phyloP scores from a whole-genome alignment of 1,140 invertebrate genomes.

The Aleiodes sp. region DNA sequence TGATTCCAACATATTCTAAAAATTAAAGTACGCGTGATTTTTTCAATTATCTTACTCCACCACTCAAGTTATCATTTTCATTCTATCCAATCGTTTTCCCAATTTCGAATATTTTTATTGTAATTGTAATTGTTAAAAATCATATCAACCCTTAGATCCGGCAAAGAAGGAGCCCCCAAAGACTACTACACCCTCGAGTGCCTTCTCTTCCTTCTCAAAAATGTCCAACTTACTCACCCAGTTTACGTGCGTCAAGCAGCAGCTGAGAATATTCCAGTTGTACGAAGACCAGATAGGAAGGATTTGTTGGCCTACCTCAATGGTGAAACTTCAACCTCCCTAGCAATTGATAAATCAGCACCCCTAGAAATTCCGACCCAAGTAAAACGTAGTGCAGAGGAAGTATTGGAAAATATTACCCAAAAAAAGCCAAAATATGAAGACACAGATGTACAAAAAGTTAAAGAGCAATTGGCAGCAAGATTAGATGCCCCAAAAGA shows the following conservation, averaged over 20 bases:
- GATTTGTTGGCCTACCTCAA: slow-evolving; percentile 95
- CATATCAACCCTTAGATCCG: slow-evolving; percentile 74
- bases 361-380: slow-evolving; percentile 95
- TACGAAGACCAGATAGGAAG: slow-evolving; percentile 91
- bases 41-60: too few relatives aligned
- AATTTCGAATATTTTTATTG: slow-evolving; percentile 47
- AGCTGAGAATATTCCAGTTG: slow-evolving; percentile 91
- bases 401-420: slow-evolving; percentile 73
- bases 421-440: slow-evolving; percentile 94
- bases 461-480: slow-evolving; percentile 92
- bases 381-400: slow-evolving; percentile 85
- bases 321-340: slow-evolving; percentile 91
- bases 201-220: slow-evolving; percentile 93
- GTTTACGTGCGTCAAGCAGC: slow-evolving; percentile 96
- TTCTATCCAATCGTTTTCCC: too few relatives aligned
- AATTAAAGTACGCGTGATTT: too few relatives aligned
- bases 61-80: too few relatives aligned
- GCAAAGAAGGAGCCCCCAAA: slow-evolving; percentile 93
- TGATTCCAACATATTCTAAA: too few relatives aligned
- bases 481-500: slow-evolving; percentile 94
- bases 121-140: background rate
- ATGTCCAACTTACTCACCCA: slow-evolving; percentile 92
- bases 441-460: slow-evolving; percentile 91
- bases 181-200: slow-evolving; percentile 98
- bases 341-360: slow-evolving; percentile 96